Conservation (phyloP, 2,797 vertebrate genomes). For the Malacoctenus gilli region DNA sequence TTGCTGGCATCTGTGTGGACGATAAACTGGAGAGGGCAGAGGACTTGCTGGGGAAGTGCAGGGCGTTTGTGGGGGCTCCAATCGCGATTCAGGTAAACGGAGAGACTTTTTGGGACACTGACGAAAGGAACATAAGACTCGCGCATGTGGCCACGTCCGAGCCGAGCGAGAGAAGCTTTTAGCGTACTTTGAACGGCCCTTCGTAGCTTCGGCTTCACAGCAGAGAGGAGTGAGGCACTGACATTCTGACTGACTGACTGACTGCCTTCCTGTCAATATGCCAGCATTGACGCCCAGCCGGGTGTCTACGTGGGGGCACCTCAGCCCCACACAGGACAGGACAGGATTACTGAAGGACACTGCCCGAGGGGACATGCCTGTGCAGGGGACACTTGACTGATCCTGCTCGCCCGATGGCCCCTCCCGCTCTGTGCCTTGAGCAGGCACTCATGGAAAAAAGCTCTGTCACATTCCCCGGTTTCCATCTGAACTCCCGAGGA, state of each 20-base stretch:
- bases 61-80: conserved; percentile 44
- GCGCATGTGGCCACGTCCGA: conserved; percentile 39
- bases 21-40: conserved; percentile 59
- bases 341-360: conserved; percentile 74
- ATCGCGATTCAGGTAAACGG: conserved; percentile 37
- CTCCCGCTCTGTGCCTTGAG: conserved; percentile 76
- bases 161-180: conserved; percentile 35
- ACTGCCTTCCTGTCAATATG: conserved; percentile 53
- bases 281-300: conserved; percentile 43
- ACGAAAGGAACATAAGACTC: conserved; percentile 41
- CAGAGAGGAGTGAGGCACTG: conserved; percentile 23
- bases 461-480: conserved; percentile 68
- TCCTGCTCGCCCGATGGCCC: conserved; percentile 51
- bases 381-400: conserved; percentile 65
- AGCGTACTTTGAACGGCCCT: conserved; percentile 25
- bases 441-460: conserved; percentile 77
- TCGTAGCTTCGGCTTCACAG: conserved; percentile 46
- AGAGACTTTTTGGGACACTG: conserved; percentile 39
- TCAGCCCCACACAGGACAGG: conserved; percentile 39
- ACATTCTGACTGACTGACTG: conserved; percentile 37
- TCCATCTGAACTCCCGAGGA: conserved; percentile 61
- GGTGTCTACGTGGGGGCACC: conserved; percentile 45
- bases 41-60: conserved; percentile 45
- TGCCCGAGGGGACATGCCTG: conserved; percentile 64
- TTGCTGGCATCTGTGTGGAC: conserved; percentile 73